Percentiles rank a stretch among this genome's conserved stretches.
phyloP scores from a whole-genome alignment of 2,888 invertebrate genomes.

The Drosophila leonis region DNA sequence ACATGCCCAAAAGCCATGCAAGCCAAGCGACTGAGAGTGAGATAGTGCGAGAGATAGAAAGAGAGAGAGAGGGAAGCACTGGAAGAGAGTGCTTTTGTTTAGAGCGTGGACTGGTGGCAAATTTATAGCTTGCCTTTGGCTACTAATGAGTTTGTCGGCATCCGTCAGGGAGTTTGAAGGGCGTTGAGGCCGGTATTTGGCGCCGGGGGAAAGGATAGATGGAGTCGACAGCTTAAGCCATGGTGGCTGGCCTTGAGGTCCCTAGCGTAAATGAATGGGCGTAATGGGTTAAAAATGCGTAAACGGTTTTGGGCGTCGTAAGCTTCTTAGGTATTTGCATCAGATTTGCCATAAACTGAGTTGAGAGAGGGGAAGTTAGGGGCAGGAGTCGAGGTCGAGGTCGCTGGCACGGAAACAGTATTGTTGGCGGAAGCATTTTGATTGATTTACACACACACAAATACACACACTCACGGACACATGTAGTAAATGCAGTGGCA shows the following conservation, averaged over 20 bases:
- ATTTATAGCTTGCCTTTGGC: slow-evolving; percentile 74
- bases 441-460: slow-evolving; percentile 68
- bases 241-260: slow-evolving; percentile 44
- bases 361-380: background rate
- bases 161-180: slow-evolving; percentile 50
- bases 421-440: slow-evolving; percentile 70
- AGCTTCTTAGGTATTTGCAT: slow-evolving; percentile 77
- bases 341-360: slow-evolving; percentile 73
- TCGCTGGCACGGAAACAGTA: slow-evolving; percentile 30
- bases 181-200: slow-evolving; percentile 11
- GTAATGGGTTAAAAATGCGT: slow-evolving; percentile 80
- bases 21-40: slow-evolving; percentile 1
- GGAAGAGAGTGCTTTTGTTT: slow-evolving; percentile 30
- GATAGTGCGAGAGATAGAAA: background rate
- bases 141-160: slow-evolving; percentile 79
- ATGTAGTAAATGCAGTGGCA: slow-evolving; percentile 36
- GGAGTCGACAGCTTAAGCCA: slow-evolving; percentile 47
- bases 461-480: slow-evolving; percentile 8
- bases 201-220: background rate
- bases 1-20: slow-evolving; percentile 39
- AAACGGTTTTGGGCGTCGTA: slow-evolving; percentile 75
- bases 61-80: background rate
- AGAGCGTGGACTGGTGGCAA: slow-evolving; percentile 58
- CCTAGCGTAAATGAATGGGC: slow-evolving; percentile 7
- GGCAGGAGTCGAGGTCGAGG: slow-evolving; percentile 10